Conservation (phyloP, 2,113 vertebrate genomes). For the Alethe diademata region DNA sequence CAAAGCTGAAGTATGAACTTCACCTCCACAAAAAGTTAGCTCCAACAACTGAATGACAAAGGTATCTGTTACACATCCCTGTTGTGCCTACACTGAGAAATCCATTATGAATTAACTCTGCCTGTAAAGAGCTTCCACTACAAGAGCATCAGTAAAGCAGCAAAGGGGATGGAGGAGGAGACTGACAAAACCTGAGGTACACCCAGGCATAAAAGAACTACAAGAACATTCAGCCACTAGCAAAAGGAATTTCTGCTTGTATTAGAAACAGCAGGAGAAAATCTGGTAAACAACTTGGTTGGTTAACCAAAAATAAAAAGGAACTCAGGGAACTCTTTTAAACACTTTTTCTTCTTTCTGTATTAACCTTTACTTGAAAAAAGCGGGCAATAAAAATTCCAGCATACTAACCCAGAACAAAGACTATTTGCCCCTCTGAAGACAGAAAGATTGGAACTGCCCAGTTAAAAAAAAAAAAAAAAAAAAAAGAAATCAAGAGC, state of each 20-base stretch:
- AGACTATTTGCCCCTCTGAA: not conserved
- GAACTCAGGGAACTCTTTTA: not conserved
- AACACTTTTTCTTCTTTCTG: not conserved
- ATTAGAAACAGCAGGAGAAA: not conserved
- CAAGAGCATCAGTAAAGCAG: not conserved
- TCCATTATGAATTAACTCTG: not conserved
- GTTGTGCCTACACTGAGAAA: not conserved
- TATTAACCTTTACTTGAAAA: not conserved
- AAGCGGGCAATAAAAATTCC: not conserved
- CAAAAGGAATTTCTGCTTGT: not conserved
- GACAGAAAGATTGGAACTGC: not conserved
- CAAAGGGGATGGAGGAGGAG: not conserved
- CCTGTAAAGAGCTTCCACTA: not conserved
- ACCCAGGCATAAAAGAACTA: not conserved
- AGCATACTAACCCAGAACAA: not conserved
- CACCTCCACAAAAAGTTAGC: not conserved
- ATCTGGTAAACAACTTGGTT: not conserved
- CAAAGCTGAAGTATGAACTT: not conserved
- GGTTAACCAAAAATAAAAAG: not conserved
- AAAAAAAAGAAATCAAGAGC: not conserved
- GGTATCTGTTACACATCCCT: not conserved
- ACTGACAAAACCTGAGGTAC: not conserved
- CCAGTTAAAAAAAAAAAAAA: not conserved
- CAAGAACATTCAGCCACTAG: not conserved
- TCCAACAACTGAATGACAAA: not conserved